Evolutionary conservation across 2,888 invertebrate genomes (phyloP).

Genomic region (Ormyrus pomaceus): DNA sequence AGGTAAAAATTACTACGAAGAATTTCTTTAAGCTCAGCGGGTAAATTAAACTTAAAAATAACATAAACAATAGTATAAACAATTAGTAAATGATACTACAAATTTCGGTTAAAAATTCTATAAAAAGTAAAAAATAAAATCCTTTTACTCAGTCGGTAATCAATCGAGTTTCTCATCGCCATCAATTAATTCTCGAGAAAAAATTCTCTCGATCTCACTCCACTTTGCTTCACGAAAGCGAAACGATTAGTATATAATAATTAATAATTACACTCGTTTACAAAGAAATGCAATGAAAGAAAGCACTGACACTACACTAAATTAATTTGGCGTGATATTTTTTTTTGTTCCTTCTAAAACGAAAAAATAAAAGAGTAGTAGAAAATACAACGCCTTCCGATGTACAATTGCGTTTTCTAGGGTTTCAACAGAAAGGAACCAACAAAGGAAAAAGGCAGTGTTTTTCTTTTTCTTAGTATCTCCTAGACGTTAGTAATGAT

Average conservation of each 20-base stretch:
- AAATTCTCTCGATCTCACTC: background rate
- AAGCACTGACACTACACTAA: background rate
- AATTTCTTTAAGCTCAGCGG: background rate
- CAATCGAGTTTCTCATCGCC: slow-evolving; percentile 26
- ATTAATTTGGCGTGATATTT: slow-evolving; percentile 4
- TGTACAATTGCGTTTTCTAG: slow-evolving; percentile 5
- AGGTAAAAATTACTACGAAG: slow-evolving; percentile 1
- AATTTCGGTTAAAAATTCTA: background rate
- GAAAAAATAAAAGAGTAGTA: slow-evolving; percentile 1
- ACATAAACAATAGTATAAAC: no score
- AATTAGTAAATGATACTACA: no score
- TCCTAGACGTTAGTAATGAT: slow-evolving; percentile 52
- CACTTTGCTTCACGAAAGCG: slow-evolving; percentile 1
- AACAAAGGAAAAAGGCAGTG: slow-evolving; percentile 38
- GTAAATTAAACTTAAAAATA: no score
- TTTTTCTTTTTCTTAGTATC: slow-evolving; percentile 28
- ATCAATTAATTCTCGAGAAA: background rate
- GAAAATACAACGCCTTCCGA: background rate
- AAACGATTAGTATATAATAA: slow-evolving; percentile 30
- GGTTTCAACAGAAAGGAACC: slow-evolving; percentile 3
- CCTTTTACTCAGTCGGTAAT: slow-evolving; percentile 35
- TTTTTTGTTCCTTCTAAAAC: slow-evolving; percentile 1
- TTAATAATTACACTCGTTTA: background rate
- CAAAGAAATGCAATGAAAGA: background rate
- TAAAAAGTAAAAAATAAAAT: slow-evolving; percentile 5